Evolutionary conservation across 2,888 invertebrate species (phyloP), one percentile per base, ranked within the genome.

Genomic region (Philereme transversata): DNA sequence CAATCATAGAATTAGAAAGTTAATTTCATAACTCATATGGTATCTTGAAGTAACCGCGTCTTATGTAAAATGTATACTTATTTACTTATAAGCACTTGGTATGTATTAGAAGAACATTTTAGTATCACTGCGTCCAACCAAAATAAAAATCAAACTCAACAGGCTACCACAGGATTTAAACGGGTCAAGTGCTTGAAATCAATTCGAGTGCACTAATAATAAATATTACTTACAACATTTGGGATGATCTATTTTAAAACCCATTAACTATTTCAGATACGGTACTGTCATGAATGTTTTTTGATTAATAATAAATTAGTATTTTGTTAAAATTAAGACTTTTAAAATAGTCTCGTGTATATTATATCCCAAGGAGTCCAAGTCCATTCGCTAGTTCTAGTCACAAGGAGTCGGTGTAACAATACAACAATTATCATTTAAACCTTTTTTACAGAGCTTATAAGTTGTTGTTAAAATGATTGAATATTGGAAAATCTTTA

Each of bases 121-220:
- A 22, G 3, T 22, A 22, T 1, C 22, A 22, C 22, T 40, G 40
- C 40, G 7, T 7, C 40, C 7, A 40, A 40, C 40, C 7, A 40
- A 40, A 40, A 40, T 4, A 6, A 4, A 40, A 40, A 40, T 6
- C 6, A 40, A 40, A 40, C 8, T 4, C 40, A 40, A 40, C 40
- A 4, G 6, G 0, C 33, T 36, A 43, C 45, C 22, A n/a, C 50
- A 49, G 65, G 70, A 71, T 60, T 54, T 51, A 70, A 70, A 75
- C 69, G 64, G 76, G 78, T 80, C 77, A 79, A 81, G 83, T 77
- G 73, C 70, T 68, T 68, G 48, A 60, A 64, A 56, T 51, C 52
- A 52, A 59, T 62, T 60, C 50, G 41, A 57, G 61, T 58, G 49
- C 45, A 55, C 50, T 55, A 54, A 41, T 35, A 33, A 52, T 51